Evolutionary conservation across 2,888 invertebrate species (phyloP).

Genomic region (Sarcophaga carnaria): DNA sequence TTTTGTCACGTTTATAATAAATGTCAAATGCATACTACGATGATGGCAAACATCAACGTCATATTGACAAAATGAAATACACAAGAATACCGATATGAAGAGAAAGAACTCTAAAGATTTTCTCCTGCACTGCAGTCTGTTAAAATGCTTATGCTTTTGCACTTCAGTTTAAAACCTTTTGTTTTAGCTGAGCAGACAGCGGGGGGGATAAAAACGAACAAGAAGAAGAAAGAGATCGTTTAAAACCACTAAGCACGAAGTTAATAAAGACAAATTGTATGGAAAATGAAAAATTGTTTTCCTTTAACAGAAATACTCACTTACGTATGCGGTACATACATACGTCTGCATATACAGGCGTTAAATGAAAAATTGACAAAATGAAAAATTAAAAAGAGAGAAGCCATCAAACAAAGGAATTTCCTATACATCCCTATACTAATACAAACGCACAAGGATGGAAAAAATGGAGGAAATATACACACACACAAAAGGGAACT

Average conservation of each 20-base stretch:
- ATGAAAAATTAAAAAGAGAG: conserved; percentile 16
- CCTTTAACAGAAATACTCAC: neutral
- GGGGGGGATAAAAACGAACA: conserved; percentile 10
- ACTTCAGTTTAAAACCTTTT: conserved; percentile 15
- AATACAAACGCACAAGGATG: conserved; percentile 24
- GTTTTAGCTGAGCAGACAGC: neutral
- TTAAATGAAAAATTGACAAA: conserved; percentile 62
- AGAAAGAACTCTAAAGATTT: conserved; percentile 7
- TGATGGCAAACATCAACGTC: conserved; percentile 8
- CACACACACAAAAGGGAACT: neutral
- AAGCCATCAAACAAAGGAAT: conserved; percentile 29
- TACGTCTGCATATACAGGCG: conserved; percentile 10
- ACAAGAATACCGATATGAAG: conserved; percentile 8
- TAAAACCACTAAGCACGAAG: conserved; percentile 74
- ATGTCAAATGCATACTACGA: conserved; percentile 51
- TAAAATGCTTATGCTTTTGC: conserved; percentile 25
- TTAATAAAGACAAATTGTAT: conserved; percentile 80
- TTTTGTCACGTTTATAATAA: conserved; percentile 64
- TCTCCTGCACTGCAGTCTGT: neutral
- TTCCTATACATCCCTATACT: conserved; percentile 2
- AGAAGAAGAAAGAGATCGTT: conserved; percentile 36
- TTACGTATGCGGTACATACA: no score
- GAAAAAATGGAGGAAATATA: conserved; percentile 21
- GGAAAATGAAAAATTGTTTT: conserved; percentile 67
- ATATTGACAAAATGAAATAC: neutral